Conservation (phyloP, 2,888 invertebrate genomes). For the Flabesymbios commensalis region DNA sequence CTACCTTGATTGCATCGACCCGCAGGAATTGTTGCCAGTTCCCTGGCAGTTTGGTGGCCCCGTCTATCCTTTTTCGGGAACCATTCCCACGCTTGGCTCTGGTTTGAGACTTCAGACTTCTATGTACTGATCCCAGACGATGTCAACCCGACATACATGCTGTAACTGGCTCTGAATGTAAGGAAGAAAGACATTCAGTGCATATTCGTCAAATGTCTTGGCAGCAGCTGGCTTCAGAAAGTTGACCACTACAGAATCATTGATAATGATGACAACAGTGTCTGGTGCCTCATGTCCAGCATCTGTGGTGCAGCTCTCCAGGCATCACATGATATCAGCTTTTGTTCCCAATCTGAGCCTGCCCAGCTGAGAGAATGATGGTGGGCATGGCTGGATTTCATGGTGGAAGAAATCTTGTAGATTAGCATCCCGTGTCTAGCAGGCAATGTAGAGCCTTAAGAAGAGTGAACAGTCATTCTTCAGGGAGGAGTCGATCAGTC, state of each 20-base stretch:
- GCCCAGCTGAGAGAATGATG: constrained; percentile 15
- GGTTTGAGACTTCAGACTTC: constrained; percentile 15
- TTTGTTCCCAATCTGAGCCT: constrained; percentile 10
- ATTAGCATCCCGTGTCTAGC: constrained; percentile 20
- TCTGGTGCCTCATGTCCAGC: not conserved
- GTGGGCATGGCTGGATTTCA: constrained; percentile 21
- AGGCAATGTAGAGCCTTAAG: constrained; percentile 21
- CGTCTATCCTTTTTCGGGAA: constrained; percentile 6
- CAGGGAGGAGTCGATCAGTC: constrained; percentile 1
- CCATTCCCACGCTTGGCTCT: constrained; percentile 8
- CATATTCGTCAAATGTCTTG: constrained; percentile 32
- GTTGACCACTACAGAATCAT: not conserved
- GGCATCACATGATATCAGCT: constrained; percentile 13
- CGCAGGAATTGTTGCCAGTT: constrained; percentile 28
- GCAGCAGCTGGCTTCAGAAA: not conserved
- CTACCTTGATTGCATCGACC: constrained; percentile 24
- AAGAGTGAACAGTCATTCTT: constrained; percentile 20
- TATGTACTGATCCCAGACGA: constrained; percentile 26
- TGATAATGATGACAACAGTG: not conserved
- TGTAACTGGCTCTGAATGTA: constrained; percentile 8
- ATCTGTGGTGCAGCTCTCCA: no score
- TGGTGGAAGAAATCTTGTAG: constrained; percentile 18
- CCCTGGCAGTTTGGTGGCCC: constrained; percentile 10
- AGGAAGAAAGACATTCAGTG: constrained; percentile 15
- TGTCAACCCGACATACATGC: constrained; percentile 13